phyloP scores from a whole-genome alignment of 2,797 vertebrate genomes.

The Pelobates cultripes region DNA sequence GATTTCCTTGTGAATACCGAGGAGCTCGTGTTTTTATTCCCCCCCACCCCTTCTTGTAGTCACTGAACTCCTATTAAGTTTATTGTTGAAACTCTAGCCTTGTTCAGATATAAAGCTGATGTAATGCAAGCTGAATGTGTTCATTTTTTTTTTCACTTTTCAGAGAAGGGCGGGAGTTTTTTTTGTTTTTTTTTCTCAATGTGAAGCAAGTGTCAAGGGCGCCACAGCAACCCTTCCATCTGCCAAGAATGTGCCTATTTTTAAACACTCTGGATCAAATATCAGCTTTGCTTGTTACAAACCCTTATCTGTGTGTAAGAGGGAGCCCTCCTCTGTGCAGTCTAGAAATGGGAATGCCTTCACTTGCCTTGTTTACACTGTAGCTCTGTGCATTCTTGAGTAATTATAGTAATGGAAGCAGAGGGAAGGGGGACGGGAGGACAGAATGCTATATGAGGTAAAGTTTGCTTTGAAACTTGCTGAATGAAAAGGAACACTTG shows the following conservation, averaged over 20 bases:
- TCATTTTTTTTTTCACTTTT: slow-evolving; percentile 31
- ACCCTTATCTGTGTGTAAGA: slow-evolving; percentile 65
- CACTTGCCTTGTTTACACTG: slow-evolving; percentile 58
- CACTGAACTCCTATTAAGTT: slow-evolving; percentile 53
- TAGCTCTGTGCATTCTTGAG: slow-evolving; percentile 54
- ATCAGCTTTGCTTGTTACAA: slow-evolving; percentile 54
- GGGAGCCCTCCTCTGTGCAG: slow-evolving; percentile 43
- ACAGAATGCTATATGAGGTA: slow-evolving; percentile 58
- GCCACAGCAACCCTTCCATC: slow-evolving; percentile 59
- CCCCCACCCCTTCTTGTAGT: neutral
- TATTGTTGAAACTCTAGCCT: slow-evolving; percentile 57
- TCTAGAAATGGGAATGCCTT: slow-evolving; percentile 21
- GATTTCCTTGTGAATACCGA: slow-evolving; percentile 20
- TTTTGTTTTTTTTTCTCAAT: slow-evolving; percentile 47
- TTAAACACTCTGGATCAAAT: slow-evolving; percentile 72
- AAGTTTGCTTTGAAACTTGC: slow-evolving; percentile 60
- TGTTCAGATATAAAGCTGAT: slow-evolving; percentile 37
- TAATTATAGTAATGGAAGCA: slow-evolving; percentile 60
- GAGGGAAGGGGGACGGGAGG: slow-evolving; percentile 52
- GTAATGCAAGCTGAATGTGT: slow-evolving; percentile 55
- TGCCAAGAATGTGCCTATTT: slow-evolving; percentile 72
- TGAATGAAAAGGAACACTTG: slow-evolving; percentile 61
- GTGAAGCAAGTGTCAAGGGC: slow-evolving; percentile 58
- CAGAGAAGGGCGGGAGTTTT: slow-evolving; percentile 28
- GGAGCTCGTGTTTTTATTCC: neutral